These are phyloP conservation scores for Lucinisca nassula DNA, from an alignment of 2,888 invertebrate species.

Conservation along the genomic window DNA sequence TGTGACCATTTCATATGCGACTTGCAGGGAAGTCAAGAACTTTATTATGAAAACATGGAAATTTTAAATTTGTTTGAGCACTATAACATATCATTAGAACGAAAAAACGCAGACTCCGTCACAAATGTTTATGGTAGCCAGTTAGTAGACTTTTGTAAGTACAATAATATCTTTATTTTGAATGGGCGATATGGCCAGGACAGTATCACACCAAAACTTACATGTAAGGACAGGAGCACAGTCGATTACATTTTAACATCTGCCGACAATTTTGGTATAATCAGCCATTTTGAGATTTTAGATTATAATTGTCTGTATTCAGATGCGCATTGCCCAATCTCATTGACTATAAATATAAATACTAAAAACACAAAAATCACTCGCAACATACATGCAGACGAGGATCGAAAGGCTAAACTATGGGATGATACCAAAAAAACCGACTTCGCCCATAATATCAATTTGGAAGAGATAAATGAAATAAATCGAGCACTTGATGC, in stretches of 20 bases:
- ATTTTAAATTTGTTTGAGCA: neutral
- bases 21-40: neutral
- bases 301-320: neutral
- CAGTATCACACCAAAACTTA: neutral
- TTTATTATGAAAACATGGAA: neutral
- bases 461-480: neutral
- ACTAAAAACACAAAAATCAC: neutral
- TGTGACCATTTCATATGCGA: neutral
- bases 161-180: neutral
- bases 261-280: neutral
- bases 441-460: neutral
- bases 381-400: neutral
- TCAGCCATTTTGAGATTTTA: neutral
- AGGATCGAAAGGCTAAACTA: neutral
- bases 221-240: conserved; percentile 1
- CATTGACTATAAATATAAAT: neutral
- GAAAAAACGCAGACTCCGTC: neutral
- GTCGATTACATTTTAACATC: conserved; percentile 10
- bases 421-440: neutral
- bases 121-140: conserved; percentile 13
- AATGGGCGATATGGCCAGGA: neutral
- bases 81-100: neutral
- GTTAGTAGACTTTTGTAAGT: neutral
- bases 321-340: neutral
- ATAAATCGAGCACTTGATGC: neutral